Evolutionary conservation across 2,888 invertebrate species (phyloP).

Genomic region (Minunthozetes semirufus): DNA sequence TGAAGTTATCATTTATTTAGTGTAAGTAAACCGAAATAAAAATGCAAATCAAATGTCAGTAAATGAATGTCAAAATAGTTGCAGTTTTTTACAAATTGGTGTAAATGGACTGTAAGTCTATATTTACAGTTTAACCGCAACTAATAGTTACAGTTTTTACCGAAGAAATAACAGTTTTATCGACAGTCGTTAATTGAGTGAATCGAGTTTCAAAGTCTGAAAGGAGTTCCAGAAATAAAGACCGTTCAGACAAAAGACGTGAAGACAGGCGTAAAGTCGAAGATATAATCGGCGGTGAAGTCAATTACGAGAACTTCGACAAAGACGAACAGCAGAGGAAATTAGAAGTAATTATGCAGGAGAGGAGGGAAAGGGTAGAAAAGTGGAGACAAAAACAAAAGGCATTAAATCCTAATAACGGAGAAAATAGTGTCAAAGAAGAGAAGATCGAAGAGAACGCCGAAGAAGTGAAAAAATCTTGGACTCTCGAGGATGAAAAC

Average conservation of each 20-base stretch:
- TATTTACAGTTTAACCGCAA: no score
- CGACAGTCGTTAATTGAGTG: not conserved
- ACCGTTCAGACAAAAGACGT: not conserved
- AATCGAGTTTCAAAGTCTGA: no score
- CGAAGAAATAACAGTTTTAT: not conserved
- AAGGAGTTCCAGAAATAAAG: not conserved
- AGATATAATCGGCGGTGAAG: slow-evolving; percentile 33
- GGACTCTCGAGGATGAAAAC: slow-evolving; percentile 94
- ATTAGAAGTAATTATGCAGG: slow-evolving; percentile 90
- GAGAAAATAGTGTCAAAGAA: slow-evolving; percentile 53
- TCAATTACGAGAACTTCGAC: slow-evolving; percentile 35
- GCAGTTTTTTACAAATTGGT: no score
- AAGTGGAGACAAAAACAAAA: slow-evolving; percentile 91
- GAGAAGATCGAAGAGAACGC: slow-evolving; percentile 41
- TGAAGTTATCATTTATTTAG: no score
- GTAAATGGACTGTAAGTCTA: no score
- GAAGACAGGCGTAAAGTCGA: slow-evolving; percentile 29
- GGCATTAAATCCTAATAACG: slow-evolving; percentile 57
- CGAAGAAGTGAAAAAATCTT: slow-evolving; percentile 59
- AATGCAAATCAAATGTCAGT: no score
- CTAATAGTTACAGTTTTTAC: no score
- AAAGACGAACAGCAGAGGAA: slow-evolving; percentile 77
- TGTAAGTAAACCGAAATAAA: no score
- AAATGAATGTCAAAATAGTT: no score
- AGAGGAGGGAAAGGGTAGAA: slow-evolving; percentile 87